These are phyloP conservation scores for Chymomyza fuscimana DNA, from an alignment of 2,888 invertebrate genomes.

Conservation along the genomic window DNA sequence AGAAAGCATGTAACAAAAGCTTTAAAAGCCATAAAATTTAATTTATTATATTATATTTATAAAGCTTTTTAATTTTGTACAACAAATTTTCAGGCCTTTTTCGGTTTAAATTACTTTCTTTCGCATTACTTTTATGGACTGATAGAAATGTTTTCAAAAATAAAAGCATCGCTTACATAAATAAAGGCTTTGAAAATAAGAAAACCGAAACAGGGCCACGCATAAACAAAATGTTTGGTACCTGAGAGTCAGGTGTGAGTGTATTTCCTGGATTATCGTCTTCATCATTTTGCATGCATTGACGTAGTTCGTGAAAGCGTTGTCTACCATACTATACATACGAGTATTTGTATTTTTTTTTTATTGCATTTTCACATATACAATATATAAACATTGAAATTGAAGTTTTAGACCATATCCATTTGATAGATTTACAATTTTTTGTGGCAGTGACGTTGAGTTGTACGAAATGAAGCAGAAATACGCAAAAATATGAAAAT, in stretches of 20 bases:
- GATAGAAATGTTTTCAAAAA: background rate
- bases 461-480: conserved; percentile 41
- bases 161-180: conserved; percentile 3
- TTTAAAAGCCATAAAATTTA: background rate
- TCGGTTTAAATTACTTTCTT: too few relatives aligned
- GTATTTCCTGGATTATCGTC: conserved; percentile 86
- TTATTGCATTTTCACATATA: background rate
- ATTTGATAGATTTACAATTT: conserved; percentile 28
- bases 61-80: background rate
- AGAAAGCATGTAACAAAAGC: background rate
- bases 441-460: conserved; percentile 18
- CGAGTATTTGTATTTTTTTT: conserved; percentile 19
- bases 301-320: conserved; percentile 90
- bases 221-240: conserved; percentile 58
- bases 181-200: conserved; percentile 10
- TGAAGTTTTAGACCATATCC: conserved; percentile 12
- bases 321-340: conserved; percentile 82
- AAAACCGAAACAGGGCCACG: conserved; percentile 17
- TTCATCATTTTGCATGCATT: conserved; percentile 92
- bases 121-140: background rate
- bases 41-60: background rate
- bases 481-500: conserved; percentile 64
- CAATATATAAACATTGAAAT: conserved; percentile 33
- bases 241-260: conserved; percentile 88
- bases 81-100: background rate